Percentiles rank a stretch among this genome's conserved stretches.
Conservation (phyloP, 2,113 vertebrate species). For the Dasyprocta punctata region DNA sequence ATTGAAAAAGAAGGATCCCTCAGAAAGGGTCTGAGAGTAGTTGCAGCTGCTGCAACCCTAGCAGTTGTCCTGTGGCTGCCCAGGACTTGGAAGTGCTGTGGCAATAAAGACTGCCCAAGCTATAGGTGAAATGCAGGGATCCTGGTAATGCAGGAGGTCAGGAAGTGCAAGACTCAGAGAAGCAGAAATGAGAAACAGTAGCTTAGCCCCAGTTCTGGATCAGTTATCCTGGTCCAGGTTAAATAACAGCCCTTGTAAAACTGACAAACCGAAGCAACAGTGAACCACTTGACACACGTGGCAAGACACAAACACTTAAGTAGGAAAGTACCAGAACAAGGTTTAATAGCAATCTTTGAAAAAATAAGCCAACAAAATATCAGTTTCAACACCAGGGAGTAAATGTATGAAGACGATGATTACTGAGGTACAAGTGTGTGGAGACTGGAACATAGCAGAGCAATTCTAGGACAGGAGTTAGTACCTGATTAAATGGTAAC, state of each 20-base stretch:
- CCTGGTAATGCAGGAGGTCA: not conserved
- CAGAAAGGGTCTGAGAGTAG: rapidly evolving
- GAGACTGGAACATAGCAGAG: conserved; percentile 56
- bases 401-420: conserved; percentile 95
- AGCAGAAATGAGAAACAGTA: conserved; percentile 95
- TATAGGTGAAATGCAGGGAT: conserved; percentile 91
- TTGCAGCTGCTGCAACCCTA: rapidly evolving
- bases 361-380: conserved; percentile 97
- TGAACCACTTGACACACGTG: conserved; percentile 98
- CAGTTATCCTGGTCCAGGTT: conserved; percentile 95
- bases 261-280: conserved; percentile 95
- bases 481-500: conserved; percentile 51
- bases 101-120: conserved; percentile 91
- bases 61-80: conserved; percentile 88
- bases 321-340: conserved; percentile 95
- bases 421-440: conserved; percentile 76
- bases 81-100: conserved; percentile 92
- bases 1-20: not conserved
- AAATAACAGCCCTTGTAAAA: conserved; percentile 97
- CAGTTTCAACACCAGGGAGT: conserved; percentile 95
- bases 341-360: conserved; percentile 97
- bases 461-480: conserved; percentile 68
- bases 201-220: conserved; percentile 95
- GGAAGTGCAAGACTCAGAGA: conserved; percentile 85
- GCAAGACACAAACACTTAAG: conserved; percentile 92